These are phyloP conservation scores for Acleris laterana DNA, from an alignment of 2,888 invertebrate genomes.

Conservation along the genomic window DNA sequence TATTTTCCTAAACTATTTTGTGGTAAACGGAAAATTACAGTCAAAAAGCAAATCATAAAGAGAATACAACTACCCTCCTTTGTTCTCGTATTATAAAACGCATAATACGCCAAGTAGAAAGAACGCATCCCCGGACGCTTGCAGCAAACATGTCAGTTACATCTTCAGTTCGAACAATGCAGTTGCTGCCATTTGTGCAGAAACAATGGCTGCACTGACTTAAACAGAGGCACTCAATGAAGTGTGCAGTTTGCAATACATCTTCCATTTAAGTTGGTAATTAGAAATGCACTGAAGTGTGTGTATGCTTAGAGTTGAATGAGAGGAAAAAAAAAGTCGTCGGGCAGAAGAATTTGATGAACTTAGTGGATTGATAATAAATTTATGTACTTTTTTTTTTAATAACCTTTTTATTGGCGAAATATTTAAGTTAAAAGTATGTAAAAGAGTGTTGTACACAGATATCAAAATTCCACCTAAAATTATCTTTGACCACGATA, in stretches of 20 bases:
- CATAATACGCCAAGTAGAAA: constrained; percentile 23
- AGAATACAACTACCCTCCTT: background rate
- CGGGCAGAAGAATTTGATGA: too few relatives aligned
- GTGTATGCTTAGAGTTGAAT: constrained; percentile 10
- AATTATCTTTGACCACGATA: too few relatives aligned
- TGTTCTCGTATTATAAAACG: constrained; percentile 20
- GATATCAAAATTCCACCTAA: too few relatives aligned
- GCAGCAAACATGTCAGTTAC: constrained; percentile 29
- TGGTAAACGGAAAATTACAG: too few relatives aligned
- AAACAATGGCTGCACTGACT: constrained; percentile 23
- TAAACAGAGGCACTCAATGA: constrained; percentile 6
- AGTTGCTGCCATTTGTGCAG: constrained; percentile 28
- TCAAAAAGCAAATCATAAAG: too few relatives aligned
- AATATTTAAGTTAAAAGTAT: too few relatives aligned
- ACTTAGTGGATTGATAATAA: too few relatives aligned
- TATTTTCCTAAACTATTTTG: too few relatives aligned
- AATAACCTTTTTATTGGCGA: too few relatives aligned
- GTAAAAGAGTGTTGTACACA: too few relatives aligned
- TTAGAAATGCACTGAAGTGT: constrained; percentile 24
- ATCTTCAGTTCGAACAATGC: constrained; percentile 30
- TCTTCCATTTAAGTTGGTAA: constrained; percentile 30
- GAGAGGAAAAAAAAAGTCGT: background rate
- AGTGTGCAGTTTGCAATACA: constrained; percentile 24
- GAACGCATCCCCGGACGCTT: constrained; percentile 11
- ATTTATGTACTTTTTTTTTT: too few relatives aligned